phyloP scores from a whole-genome alignment of 2,113 vertebrate species.

The Archilochus colubris region DNA sequence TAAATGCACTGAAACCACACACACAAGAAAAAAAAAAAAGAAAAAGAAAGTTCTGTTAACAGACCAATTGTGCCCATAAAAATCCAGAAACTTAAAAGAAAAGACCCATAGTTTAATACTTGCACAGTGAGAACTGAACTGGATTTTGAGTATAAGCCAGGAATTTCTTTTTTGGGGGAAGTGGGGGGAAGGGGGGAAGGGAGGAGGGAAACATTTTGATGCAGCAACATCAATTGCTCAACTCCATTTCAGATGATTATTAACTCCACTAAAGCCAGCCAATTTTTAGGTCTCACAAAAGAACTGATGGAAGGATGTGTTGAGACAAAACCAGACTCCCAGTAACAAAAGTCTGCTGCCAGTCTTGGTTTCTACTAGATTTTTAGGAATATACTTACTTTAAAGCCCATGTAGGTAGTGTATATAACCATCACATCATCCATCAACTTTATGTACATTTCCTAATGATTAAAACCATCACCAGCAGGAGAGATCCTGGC shows the following conservation, averaged over 20 bases:
- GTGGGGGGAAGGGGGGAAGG: conserved; percentile 4
- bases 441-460: neutral
- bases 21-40: neutral
- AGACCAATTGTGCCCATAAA: conserved; percentile 63
- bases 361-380: neutral
- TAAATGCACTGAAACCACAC: conserved; percentile 58
- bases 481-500: neutral
- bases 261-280: conserved; percentile 33
- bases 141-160: conserved; percentile 38
- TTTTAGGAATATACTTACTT: neutral
- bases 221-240: conserved; percentile 24
- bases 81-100: conserved; percentile 63
- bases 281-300: neutral
- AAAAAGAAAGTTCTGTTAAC: conserved; percentile 56
- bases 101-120: conserved; percentile 62
- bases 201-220: conserved; percentile 45
- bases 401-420: neutral
- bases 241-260: conserved; percentile 13
- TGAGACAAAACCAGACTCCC: neutral
- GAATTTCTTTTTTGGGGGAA: conserved; percentile 51
- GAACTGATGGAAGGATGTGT: neutral
- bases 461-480: neutral
- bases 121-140: conserved; percentile 38
- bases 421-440: neutral
- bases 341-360: neutral